A percentile compares a stretch with the other conserved stretches of the same genome.
phyloP scores from a whole-genome alignment of 2,797 vertebrate species.

The Scleropages formosus region DNA sequence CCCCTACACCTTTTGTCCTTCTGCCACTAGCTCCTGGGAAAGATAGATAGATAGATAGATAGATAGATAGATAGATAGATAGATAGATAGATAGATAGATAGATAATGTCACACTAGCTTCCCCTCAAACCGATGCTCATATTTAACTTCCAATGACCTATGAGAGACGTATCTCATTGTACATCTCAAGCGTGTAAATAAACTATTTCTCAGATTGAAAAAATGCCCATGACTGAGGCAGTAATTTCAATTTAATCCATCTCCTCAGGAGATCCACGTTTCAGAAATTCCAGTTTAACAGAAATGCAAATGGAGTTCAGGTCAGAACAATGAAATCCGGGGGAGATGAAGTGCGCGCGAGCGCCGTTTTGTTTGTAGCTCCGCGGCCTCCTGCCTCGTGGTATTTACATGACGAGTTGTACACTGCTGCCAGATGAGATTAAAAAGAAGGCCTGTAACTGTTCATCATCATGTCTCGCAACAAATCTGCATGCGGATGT shows the following conservation, averaged over 20 bases:
- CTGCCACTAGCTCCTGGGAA: too few relatives aligned
- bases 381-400: neutral
- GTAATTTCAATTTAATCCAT: neutral
- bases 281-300: neutral
- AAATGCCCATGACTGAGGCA: neutral
- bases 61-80: too few relatives aligned
- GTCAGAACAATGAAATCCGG: conserved; percentile 17
- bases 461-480: conserved; percentile 11
- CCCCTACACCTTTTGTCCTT: too few relatives aligned
- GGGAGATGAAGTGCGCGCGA: neutral
- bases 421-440: neutral
- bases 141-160: conserved; percentile 6
- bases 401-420: conserved; percentile 5
- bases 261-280: neutral
- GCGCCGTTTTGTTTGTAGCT: neutral
- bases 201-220: neutral
- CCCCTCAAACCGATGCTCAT: neutral
- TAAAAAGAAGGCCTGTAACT: neutral
- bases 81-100: too few relatives aligned
- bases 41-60: too few relatives aligned
- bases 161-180: neutral
- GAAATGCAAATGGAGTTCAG: neutral
- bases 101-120: neutral
- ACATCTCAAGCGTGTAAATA: neutral
- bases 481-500: neutral